A percentile compares a stretch with the other conserved stretches of the same genome.
Conservation (phyloP, 1,140 invertebrate genomes). For the Drosophila micromelanica region DNA sequence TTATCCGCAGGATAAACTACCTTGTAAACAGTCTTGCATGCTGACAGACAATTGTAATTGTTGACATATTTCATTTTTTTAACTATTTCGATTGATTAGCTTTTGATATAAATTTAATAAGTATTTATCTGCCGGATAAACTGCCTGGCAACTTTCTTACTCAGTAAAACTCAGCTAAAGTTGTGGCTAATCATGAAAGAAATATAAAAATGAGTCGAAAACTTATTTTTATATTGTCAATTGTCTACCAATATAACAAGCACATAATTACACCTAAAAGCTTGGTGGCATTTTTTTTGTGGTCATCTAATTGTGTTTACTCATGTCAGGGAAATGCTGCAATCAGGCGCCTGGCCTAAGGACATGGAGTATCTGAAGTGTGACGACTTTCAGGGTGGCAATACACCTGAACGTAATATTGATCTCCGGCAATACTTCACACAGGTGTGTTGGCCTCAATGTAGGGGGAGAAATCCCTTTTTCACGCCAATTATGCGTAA, state of each 20-base stretch:
- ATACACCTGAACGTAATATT: slow-evolving; percentile 87
- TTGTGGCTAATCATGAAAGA: neutral
- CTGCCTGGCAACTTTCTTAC: too few species aligned
- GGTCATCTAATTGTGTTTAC: neutral
- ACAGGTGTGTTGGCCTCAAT: slow-evolving; percentile 83
- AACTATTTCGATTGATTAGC: too few species aligned
- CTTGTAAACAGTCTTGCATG: too few species aligned
- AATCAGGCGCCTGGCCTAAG: slow-evolving; percentile 88
- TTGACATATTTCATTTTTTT: too few species aligned
- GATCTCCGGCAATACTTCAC: slow-evolving; percentile 86
- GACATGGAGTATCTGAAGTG: slow-evolving; percentile 90
- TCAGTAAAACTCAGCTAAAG: neutral
- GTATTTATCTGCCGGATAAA: too few species aligned
- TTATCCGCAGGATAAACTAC: too few species aligned
- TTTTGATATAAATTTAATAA: too few species aligned
- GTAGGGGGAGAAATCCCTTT: slow-evolving; percentile 6
- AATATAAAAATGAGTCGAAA: neutral
- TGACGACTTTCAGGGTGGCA: slow-evolving; percentile 90
- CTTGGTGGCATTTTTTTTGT: neutral
- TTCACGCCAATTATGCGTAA: slow-evolving; percentile 61
- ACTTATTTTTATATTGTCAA: neutral
- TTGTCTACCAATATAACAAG: neutral
- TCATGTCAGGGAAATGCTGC: slow-evolving; percentile 80
- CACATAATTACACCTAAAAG: neutral
- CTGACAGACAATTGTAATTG: too few species aligned